These are phyloP conservation scores for Darevskia nairensis DNA, from an alignment of 2,797 vertebrate genomes.

Conservation along the genomic window DNA sequence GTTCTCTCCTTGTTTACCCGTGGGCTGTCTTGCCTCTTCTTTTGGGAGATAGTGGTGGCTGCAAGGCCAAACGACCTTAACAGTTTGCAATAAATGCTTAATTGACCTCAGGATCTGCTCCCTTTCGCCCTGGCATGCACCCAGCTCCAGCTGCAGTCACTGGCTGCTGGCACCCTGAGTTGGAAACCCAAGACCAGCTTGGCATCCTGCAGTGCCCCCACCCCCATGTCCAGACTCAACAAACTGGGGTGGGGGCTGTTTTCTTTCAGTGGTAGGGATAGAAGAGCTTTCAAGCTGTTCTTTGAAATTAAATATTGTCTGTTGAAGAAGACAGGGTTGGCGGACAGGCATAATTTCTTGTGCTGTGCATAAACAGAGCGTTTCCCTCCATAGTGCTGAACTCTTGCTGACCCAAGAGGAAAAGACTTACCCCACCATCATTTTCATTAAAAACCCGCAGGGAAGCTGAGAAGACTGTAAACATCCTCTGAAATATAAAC, in stretches of 20 bases:
- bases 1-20: too few relatives aligned
- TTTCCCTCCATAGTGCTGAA: neutral
- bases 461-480: slow-evolving; percentile 10
- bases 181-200: neutral
- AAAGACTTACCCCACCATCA: neutral
- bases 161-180: neutral
- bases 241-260: neutral
- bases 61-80: too few relatives aligned
- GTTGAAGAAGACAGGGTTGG: neutral
- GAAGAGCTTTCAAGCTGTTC: neutral
- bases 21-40: too few relatives aligned
- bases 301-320: neutral
- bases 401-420: slow-evolving; percentile 17
- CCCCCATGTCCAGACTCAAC: neutral
- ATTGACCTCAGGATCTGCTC: too few relatives aligned
- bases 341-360: neutral
- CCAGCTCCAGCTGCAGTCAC: neutral
- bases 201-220: too few relatives aligned
- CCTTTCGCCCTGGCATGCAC: neutral
- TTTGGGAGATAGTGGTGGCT: too few relatives aligned
- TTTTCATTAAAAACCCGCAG: slow-evolving; percentile 17
- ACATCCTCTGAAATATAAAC: slow-evolving; percentile 22
- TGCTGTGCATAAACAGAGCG: neutral
- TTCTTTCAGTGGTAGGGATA: neutral
- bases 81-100: too few relatives aligned